Evolutionary conservation across 2,888 invertebrate species (phyloP), one percentile per base, ranked within the genome.

Genomic region (Pyrochroa serraticornis): DNA sequence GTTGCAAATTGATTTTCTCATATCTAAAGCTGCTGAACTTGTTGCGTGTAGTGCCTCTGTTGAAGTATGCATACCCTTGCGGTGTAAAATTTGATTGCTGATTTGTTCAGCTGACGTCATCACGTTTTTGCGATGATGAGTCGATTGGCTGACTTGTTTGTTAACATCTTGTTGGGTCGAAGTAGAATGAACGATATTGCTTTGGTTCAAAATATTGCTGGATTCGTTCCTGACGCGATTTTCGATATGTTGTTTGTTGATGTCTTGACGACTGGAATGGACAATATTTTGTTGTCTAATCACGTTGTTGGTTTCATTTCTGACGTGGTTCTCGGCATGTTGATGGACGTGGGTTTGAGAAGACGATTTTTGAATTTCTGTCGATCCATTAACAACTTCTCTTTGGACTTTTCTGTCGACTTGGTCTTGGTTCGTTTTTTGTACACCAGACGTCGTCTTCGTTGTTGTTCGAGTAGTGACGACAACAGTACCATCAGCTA

Each of bases 1-100:
- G 73, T 92, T 92, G 14, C 87, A 86, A 58, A 92, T 89, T 56
- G 92, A 92, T 75, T 91, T 91, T 46, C 90, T 84, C 77, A 91
- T 91, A 62, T 90, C 89, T 14, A 91, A 87, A 10, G 91, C 92
- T 0, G 90, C 86, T 0, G 89, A 85, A 67, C 87, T 87, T 7
- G 86, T 88, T 0, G 88, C 86, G 71, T 91, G 90, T 3, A 88
- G 80, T 1, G 89, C 88, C 78, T 90, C 90, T n/a, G 85, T 86
- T 0, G 87, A 85, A 0, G 87, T 84, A 1, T 86, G 82, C 7
- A 84, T 79, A 10, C 88, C 87, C 72, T 90, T 91, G 37, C 93
- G 85, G 75, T 92, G 91, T 33, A 93, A 82, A 39, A 93, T 89
- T 37, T 91, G 83, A 71, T 93, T 93, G 45, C 83, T 84, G 2